phyloP scores from a whole-genome alignment of 2,797 vertebrate genomes.

The Chaunax sp. region DNA sequence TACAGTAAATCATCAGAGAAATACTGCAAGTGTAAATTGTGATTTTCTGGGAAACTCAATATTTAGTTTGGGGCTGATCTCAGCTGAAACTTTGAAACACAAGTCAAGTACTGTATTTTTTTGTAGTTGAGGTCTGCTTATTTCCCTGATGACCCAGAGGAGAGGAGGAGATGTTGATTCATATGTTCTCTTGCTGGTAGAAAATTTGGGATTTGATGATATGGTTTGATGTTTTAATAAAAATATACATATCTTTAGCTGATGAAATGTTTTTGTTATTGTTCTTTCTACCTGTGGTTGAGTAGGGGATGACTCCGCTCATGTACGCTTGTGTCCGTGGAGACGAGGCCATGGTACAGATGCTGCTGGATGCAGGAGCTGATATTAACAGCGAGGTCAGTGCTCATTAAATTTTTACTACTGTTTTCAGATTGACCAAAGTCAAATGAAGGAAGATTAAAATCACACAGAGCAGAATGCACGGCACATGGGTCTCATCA shows the following conservation, averaged over 20 bases:
- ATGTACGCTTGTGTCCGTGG: conserved; percentile 98
- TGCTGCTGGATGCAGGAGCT: conserved; percentile 97
- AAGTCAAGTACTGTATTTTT: conserved; percentile 13
- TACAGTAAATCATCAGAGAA: conserved; percentile 31
- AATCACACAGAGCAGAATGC: not conserved
- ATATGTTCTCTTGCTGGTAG: too few species aligned
- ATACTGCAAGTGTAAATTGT: conserved; percentile 28
- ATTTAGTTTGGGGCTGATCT: conserved; percentile 29
- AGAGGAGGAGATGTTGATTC: too few species aligned
- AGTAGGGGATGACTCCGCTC: conserved; percentile 92
- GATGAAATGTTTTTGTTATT: not conserved
- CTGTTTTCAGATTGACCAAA: not conserved
- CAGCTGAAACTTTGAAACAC: conserved; percentile 34
- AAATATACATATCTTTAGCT: not conserved
- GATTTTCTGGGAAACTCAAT: conserved; percentile 41
- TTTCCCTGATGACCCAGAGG: not conserved
- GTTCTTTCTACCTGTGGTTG: not conserved
- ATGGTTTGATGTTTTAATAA: conserved; percentile 11
- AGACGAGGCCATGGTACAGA: conserved; percentile 99
- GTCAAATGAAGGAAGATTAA: conserved; percentile 13
- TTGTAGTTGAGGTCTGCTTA: conserved; percentile 9
- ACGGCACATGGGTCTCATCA: not conserved
- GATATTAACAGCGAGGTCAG: conserved; percentile 97
- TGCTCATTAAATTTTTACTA: conserved; percentile 42
- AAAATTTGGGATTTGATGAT: too few species aligned